phyloP scores from a whole-genome alignment of 2,797 vertebrate genomes.

The Mus caroli region DNA sequence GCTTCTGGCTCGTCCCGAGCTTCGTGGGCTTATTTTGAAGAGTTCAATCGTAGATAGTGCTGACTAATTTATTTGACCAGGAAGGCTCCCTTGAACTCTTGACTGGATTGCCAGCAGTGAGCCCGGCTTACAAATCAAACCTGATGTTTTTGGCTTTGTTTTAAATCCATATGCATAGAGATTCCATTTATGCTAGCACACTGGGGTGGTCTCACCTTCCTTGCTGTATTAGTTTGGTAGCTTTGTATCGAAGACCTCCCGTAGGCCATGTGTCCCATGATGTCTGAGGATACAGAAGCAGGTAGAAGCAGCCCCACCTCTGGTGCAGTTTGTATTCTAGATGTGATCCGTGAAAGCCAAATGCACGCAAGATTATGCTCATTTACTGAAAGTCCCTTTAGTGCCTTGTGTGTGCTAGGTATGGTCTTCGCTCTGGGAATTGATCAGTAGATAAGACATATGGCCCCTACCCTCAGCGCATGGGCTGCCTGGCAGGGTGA shows the following conservation, averaged over 20 bases:
- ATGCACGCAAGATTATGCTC: not conserved
- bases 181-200: slow-evolving; percentile 1
- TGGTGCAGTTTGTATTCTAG: not conserved
- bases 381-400: not conserved
- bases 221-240: slow-evolving; percentile 8
- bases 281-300: not conserved
- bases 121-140: not conserved
- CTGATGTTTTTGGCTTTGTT: not conserved
- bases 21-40: slow-evolving; percentile 59
- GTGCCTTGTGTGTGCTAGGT: not conserved
- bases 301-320: not conserved
- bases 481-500: not conserved
- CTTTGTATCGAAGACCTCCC: not conserved
- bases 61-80: not conserved
- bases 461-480: not conserved
- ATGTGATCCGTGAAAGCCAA: not conserved
- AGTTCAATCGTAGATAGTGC: slow-evolving; percentile 5
- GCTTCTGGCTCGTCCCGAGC: slow-evolving; percentile 56
- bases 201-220: not conserved
- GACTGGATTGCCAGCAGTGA: slow-evolving; percentile 20
- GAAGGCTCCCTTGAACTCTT: slow-evolving; percentile 38
- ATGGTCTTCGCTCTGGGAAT: not conserved
- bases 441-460: not conserved
- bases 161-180: not conserved
- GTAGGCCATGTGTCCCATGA: not conserved